These are phyloP conservation scores for Xanthia icteritia DNA, from an alignment of 2,888 invertebrate species.

Conservation along the genomic window DNA sequence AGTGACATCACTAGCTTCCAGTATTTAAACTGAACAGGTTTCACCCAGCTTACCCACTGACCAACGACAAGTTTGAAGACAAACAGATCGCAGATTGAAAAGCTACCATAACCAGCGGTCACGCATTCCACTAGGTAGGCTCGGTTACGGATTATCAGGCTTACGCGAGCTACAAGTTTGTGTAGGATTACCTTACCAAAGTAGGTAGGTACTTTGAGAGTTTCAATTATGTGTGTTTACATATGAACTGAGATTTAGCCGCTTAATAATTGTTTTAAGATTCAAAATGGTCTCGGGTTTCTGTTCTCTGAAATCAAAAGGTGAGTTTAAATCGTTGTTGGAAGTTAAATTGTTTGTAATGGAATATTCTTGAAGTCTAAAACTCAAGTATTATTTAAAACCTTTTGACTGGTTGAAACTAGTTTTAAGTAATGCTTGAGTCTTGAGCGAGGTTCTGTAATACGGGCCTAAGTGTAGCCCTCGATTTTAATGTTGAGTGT, in stretches of 20 bases:
- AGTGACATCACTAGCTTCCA: background rate
- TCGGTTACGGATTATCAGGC: conserved; percentile 49
- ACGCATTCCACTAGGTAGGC: conserved; percentile 9
- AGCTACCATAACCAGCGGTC: conserved; percentile 31
- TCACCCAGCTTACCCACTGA: background rate
- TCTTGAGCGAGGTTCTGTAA: too few relatives aligned
- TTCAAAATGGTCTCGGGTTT: conserved; percentile 17
- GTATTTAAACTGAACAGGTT: background rate
- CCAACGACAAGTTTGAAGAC: conserved; percentile 3
- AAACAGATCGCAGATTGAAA: conserved; percentile 41
- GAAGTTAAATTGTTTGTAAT: conserved; percentile 20
- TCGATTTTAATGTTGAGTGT: conserved; percentile 12
- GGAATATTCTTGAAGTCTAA: conserved; percentile 33
- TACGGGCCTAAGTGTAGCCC: background rate
- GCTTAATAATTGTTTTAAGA: conserved; percentile 43
- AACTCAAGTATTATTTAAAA: too few relatives aligned
- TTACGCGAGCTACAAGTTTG: conserved; percentile 61
- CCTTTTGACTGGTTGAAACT: too few relatives aligned
- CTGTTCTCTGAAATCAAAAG: background rate
- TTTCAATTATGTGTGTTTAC: conserved; percentile 51
- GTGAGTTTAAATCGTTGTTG: background rate
- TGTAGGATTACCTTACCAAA: conserved; percentile 55
- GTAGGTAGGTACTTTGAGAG: conserved; percentile 31
- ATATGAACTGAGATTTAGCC: conserved; percentile 20
- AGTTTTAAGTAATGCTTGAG: too few relatives aligned